phyloP scores from a whole-genome alignment of 2,797 vertebrate species.

The Pygocentrus nattereri region DNA sequence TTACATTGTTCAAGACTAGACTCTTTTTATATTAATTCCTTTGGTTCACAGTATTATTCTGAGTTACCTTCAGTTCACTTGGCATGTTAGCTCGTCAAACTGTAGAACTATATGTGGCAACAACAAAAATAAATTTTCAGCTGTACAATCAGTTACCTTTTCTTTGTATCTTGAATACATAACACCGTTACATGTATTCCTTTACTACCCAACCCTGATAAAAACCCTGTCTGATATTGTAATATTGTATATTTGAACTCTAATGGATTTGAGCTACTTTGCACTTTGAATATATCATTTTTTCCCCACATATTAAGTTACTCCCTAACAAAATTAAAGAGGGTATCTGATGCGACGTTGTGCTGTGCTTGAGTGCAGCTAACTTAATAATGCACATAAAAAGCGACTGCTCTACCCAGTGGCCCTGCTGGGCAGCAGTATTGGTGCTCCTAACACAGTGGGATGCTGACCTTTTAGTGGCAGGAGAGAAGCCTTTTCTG shows the following conservation, averaged over 20 bases:
- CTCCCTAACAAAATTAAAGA: not conserved
- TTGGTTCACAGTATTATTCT: too few relatives aligned
- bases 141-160: too few relatives aligned
- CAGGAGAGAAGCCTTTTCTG: slow-evolving; percentile 9
- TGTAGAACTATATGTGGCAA: too few relatives aligned
- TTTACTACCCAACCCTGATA: too few relatives aligned
- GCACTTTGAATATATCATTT: not conserved
- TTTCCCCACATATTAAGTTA: not conserved
- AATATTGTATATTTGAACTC: not conserved
- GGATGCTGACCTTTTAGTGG: slow-evolving; percentile 38
- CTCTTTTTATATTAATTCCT: too few relatives aligned
- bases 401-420: slow-evolving; percentile 12
- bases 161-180: too few relatives aligned
- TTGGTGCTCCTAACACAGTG: not conserved
- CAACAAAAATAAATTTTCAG: too few relatives aligned
- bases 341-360: not conserved
- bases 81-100: too few relatives aligned
- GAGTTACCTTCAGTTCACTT: too few relatives aligned
- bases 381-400: slow-evolving; percentile 10
- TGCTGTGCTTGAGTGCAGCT: not conserved
- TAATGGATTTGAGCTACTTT: not conserved
- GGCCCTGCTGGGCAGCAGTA: slow-evolving; percentile 5
- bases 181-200: too few relatives aligned
- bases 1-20: too few relatives aligned
- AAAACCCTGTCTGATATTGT: too few relatives aligned